Conservation (phyloP, 2,113 vertebrate species). For the Oenanthe oenanthe region DNA sequence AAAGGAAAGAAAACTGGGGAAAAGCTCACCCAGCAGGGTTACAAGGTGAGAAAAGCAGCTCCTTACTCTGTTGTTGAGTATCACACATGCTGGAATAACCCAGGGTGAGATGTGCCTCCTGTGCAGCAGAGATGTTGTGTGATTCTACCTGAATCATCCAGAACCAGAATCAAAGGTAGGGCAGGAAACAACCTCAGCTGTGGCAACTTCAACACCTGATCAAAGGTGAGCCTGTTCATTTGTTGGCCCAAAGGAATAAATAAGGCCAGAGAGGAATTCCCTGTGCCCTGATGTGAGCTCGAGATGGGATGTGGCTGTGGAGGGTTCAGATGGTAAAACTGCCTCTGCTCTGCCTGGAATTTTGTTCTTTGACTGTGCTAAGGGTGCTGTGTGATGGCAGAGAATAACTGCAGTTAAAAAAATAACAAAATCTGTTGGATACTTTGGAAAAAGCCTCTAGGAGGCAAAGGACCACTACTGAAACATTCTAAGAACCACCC, state of each 20-base stretch:
- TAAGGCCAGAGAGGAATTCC: neutral
- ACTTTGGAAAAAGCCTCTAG: neutral
- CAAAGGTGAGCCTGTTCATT: neutral
- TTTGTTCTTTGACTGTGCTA: neutral
- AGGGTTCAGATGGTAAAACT: neutral
- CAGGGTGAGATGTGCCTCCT: neutral
- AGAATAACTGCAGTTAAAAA: neutral
- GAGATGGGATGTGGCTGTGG: neutral
- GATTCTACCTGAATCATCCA: fast-evolving
- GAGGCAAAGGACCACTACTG: neutral
- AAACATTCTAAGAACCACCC: neutral
- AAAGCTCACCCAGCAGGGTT: fast-evolving
- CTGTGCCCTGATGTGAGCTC: neutral
- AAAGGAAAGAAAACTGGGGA: neutral
- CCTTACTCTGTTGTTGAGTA: neutral
- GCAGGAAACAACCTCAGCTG: neutral
- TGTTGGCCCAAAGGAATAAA: neutral
- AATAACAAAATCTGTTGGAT: neutral
- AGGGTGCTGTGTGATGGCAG: neutral
- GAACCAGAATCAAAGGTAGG: neutral
- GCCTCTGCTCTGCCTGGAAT: neutral
- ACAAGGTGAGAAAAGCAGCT: neutral
- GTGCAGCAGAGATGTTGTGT: fast-evolving
- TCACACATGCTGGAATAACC: neutral
- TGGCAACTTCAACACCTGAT: neutral